Conservation (phyloP, 2,797 vertebrate genomes). For the Myripristis murdjan region DNA sequence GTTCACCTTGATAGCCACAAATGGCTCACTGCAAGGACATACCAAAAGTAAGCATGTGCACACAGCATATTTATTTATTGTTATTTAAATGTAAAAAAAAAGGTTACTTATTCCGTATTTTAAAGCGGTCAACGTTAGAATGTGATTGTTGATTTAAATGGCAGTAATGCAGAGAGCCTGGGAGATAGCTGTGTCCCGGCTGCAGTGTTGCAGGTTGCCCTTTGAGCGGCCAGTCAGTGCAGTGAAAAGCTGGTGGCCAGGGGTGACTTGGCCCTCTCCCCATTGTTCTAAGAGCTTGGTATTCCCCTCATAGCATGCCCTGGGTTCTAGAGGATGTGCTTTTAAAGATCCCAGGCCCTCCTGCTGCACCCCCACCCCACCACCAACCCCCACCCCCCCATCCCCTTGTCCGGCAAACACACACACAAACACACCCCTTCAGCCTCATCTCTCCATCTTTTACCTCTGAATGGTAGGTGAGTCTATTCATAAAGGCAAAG, state of each 20-base stretch:
- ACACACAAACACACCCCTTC: conserved; percentile 35
- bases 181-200: conserved; percentile 17
- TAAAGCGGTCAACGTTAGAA: no score
- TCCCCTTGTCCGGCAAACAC: conserved; percentile 9
- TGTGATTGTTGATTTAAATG: no score
- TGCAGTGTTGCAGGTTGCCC: conserved; percentile 63
- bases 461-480: conserved; percentile 29
- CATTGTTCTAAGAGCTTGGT: conserved; percentile 87
- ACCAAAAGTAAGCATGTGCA: no score
- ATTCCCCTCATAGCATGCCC: conserved; percentile 86
- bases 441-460: conserved; percentile 32
- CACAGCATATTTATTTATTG: no score
- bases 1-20: no score
- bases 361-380: conserved; percentile 26
- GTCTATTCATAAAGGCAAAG: conserved; percentile 16
- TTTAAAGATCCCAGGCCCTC: conserved; percentile 79
- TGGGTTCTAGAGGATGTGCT: conserved; percentile 83
- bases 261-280: conserved; percentile 82
- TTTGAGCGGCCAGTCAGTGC: conserved; percentile 71
- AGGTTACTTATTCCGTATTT: no score
- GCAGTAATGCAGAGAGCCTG: background rate
- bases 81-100: no score
- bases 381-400: conserved; percentile 27
- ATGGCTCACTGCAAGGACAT: no score
- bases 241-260: conserved; percentile 81